Evolutionary conservation across 1,140 invertebrate species (phyloP), one percentile per base, ranked within the genome.

Genomic region (Leptinotarsa defecta): DNA sequence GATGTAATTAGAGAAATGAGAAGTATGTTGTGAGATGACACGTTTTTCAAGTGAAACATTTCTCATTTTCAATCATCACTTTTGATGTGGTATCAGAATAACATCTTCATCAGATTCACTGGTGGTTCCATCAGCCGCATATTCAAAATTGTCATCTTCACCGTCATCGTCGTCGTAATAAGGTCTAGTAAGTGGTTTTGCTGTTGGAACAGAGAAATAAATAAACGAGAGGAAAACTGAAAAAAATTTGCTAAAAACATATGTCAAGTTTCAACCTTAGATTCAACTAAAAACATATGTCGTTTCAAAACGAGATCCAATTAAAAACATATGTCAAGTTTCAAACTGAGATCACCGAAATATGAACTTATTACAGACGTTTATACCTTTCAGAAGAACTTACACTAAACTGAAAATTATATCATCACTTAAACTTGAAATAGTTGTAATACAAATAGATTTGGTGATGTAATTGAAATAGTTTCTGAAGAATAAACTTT

Each of bases 91-190:
- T 57, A 80, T 71, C n/a, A 83, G 65, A 69, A 80, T 76, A 68
- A 79, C 79, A 19, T 82, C 81, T 48, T 83, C 79, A 11, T 82
- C 82, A 0, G 77, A 77, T 71, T 65, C 75, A 3, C 62, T 73
- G 13, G 68, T 19, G 72, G 74, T 64, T 49, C 34, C 64, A n/a
- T 49, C 67, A 68, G 72, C 73, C 13, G 72, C 71, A 52, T 75
- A 73, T 17, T 65, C 73, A 15, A 74, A 79, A 72, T 82, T 80
- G 20, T 75, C 72, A 24, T 80, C 75, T 4, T 79, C 79, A 17
- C 79, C 80, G 61, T 80, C 80, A 48, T 83, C 81, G 57, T 85
- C 84, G 49, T 85, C 84, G 67, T 82, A 85, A 73, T 85, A 85
- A 1, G 84, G 83, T 64, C 83, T 78, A 13, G 77, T 79, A n/a